Base-by-base conservation (phyloP, 2,797 vertebrate genomes). In the Oceanodroma leucorhoa region DNA sequence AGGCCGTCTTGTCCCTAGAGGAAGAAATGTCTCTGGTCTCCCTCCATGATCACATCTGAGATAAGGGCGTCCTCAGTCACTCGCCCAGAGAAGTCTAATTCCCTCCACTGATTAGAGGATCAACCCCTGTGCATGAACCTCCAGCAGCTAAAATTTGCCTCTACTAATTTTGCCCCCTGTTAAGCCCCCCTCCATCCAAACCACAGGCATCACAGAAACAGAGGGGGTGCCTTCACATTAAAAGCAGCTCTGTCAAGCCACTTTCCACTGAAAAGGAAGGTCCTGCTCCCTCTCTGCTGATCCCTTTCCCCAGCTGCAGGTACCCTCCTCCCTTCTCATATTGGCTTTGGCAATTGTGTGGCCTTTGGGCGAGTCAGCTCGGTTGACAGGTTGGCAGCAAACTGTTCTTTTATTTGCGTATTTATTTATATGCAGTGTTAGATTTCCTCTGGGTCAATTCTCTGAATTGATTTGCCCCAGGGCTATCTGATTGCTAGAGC, bases 391-490 rank as follows among this genome's bases (percentile, higher is more conserved):
- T 40, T 90, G 66, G 54, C 65, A 89, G 86, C 2, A 79, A 87
- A 76, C 26, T 40, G 24, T 26, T 87, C 58, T 72, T 75, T 61
- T 48, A 58, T 83, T 93, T 84, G 70, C 62, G 34, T 89, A 82
- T 84, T 94, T 93, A 70, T 94, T 93, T 79, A 20, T 57, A 30
- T 34, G 40, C 1, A 9, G 55, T 55, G 50, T 55, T 90, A 73
- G 83, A 61, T 90, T 97, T 94, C 80, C 70, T 62, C 36, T 69
- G 30, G 66, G 70, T 94, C 86, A 90, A 26, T 95, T 87, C 46
- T 82, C 51, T 72, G 78, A 48, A 95, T 27, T 79, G 80, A 87
- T 94, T 87, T 90, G 73, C 62, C 77, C 54, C 54, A n/a, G 70
- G 64, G 53, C 64, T 85, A 22, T 61, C 84, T 66, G 78, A 73